A percentile compares a stretch with the other conserved stretches of the same genome.
phyloP scores from a whole-genome alignment of 2,797 vertebrate species.

The Urosaurus nigricauda region DNA sequence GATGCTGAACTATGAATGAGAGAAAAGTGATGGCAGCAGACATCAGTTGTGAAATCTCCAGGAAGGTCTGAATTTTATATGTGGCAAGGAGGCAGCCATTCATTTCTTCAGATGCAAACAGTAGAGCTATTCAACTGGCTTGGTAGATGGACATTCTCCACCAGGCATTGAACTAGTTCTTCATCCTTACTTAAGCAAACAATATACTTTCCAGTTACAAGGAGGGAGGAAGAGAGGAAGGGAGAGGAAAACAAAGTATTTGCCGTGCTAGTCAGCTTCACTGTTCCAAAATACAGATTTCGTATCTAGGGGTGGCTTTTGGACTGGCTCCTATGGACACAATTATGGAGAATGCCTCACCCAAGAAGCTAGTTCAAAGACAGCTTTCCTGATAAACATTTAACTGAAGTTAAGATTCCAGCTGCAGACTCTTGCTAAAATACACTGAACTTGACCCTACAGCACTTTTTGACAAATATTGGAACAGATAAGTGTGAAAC shows the following conservation, averaged over 20 bases:
- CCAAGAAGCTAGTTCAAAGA: background rate
- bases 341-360: background rate
- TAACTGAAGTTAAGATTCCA: background rate
- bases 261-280: background rate
- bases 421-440: background rate
- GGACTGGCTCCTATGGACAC: background rate
- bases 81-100: constrained; percentile 61
- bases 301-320: constrained; percentile 8
- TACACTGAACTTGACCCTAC: background rate
- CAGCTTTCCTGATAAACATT: background rate
- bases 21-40: constrained; percentile 52
- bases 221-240: constrained; percentile 7
- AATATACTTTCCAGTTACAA: constrained; percentile 22
- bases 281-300: constrained; percentile 5
- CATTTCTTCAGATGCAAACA: constrained; percentile 57
- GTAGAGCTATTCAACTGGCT: constrained; percentile 61
- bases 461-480: background rate
- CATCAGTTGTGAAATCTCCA: constrained; percentile 67
- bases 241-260: background rate
- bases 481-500: background rate
- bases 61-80: constrained; percentile 23
- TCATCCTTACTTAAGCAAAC: constrained; percentile 53
- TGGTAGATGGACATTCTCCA: constrained; percentile 48
- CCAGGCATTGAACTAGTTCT: constrained; percentile 51
- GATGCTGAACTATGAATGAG: constrained; percentile 41